These are phyloP conservation scores for Chrysodeixis includens DNA, from an alignment of 2,888 invertebrate species.

Conservation along the genomic window DNA sequence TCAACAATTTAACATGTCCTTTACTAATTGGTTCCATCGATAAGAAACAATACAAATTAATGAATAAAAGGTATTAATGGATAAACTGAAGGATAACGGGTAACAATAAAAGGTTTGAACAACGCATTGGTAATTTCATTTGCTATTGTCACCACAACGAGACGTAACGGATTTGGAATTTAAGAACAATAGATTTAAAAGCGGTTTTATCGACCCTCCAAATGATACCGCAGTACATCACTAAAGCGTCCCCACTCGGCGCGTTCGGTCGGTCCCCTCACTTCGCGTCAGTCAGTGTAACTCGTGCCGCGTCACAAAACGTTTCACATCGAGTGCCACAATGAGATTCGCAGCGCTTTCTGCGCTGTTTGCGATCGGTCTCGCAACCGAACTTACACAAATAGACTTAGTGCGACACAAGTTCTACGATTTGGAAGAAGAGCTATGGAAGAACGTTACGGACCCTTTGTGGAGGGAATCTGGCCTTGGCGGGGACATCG, in stretches of 20 bases:
- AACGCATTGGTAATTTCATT: slow-evolving; percentile 24
- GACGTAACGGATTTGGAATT: slow-evolving; percentile 22
- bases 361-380: slow-evolving; percentile 69
- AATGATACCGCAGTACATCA: slow-evolving; percentile 58
- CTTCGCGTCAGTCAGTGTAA: slow-evolving; percentile 72
- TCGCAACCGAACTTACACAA: slow-evolving; percentile 74
- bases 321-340: slow-evolving; percentile 62
- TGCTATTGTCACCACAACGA: slow-evolving; percentile 19
- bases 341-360: slow-evolving; percentile 80
- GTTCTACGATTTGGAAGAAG: slow-evolving; percentile 89
- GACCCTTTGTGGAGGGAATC: slow-evolving; percentile 77
- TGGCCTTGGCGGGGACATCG: slow-evolving; percentile 85
- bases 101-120: slow-evolving; percentile 31
- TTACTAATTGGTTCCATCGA: slow-evolving; percentile 37
- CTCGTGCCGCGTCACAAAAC: slow-evolving; percentile 71
- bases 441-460: slow-evolving; percentile 84
- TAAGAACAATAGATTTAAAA: slow-evolving; percentile 35
- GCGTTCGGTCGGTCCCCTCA: slow-evolving; percentile 74
- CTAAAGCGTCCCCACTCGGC: slow-evolving; percentile 73
- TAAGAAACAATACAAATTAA: slow-evolving; percentile 46
- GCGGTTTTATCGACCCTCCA: slow-evolving; percentile 44
- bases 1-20: slow-evolving; percentile 37
- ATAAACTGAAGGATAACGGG: slow-evolving; percentile 33
- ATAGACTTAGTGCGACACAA: slow-evolving; percentile 90
- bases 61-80: slow-evolving; percentile 32